phyloP scores from a whole-genome alignment of 2,888 invertebrate genomes.

The Phalera bucephala region DNA sequence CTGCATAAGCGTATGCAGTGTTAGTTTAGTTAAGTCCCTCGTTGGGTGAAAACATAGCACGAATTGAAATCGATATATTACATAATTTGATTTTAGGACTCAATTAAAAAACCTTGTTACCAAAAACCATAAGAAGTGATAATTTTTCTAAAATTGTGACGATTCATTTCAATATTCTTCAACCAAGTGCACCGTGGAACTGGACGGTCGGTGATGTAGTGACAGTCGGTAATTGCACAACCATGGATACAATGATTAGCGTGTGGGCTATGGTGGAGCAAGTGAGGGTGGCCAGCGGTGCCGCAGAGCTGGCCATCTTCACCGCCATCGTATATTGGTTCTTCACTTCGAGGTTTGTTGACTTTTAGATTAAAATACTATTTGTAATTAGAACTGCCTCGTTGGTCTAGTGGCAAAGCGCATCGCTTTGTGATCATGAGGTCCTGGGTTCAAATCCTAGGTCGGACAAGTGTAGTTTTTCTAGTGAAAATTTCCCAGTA shows the following conservation, averaged over 20 bases:
- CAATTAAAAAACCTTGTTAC: slow-evolving; percentile 8
- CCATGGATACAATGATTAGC: slow-evolving; percentile 74
- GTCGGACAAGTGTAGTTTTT: too few species aligned
- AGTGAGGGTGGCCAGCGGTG: slow-evolving; percentile 80
- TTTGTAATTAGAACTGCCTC: too few species aligned
- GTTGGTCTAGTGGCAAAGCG: too few species aligned
- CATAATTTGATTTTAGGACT: slow-evolving; percentile 20
- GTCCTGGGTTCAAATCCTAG: too few species aligned
- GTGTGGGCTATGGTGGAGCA: slow-evolving; percentile 78
- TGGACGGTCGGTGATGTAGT: slow-evolving; percentile 70
- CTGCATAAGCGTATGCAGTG: slow-evolving; percentile 14
- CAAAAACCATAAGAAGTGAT: too few species aligned
- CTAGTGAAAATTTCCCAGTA: too few species aligned
- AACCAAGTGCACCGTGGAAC: slow-evolving; percentile 51
- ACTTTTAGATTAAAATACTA: too few species aligned
- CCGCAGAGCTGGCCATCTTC: slow-evolving; percentile 84
- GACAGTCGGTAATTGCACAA: slow-evolving; percentile 44
- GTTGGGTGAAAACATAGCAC: slow-evolving; percentile 31
- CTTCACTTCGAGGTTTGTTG: slow-evolving; percentile 83
- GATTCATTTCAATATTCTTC: slow-evolving; percentile 50
- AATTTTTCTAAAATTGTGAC: slow-evolving; percentile 12
- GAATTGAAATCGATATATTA: slow-evolving; percentile 25
- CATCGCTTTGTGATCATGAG: too few species aligned
- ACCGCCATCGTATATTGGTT: slow-evolving; percentile 85
- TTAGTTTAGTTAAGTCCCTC: slow-evolving; percentile 33